Base-by-base conservation (phyloP, 2,888 invertebrate genomes). In the Philaethria dido region DNA sequence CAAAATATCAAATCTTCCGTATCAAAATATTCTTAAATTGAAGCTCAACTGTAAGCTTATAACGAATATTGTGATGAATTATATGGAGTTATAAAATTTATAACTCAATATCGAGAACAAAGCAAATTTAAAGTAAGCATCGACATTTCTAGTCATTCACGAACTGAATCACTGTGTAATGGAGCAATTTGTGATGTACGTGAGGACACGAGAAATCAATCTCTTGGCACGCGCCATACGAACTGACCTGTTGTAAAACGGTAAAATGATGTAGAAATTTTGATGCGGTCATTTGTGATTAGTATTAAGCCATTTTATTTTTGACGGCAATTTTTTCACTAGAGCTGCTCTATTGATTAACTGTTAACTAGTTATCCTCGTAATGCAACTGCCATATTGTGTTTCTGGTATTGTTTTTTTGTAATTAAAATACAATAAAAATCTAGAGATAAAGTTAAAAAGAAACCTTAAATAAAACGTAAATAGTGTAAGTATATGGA, bases 141-240 rank as follows among this genome's bases (percentile, higher is more conserved):
- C 71, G 22, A 70, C 70, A 72, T 73, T 64, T 73, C 74, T 72
- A 74, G 77, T 78, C 74, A 75, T 78, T 77, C 77, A 73, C 74
- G 75, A 74, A 71, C 72, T 74, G 74, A 77, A 77, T 77, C 78
- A 69, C 72, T 73, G 70, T 71, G 74, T 78, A 77, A 75, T 81
- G 82, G 80, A 80, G 71, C 84, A 82, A 86, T 87, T 84, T 84
- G 84, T 85, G 77, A 79, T 77, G 77, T 81, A 86, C 86, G 86
- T 85, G 85, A 80, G 77, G 79, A 79, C 79, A 80, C 78, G 82
- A 79, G 73, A 79, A 84, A 86, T 86, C 86, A 85, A 86, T 87
- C 86, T 82, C 70, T 80, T 74, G 81, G 84, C 85, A 87, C 86
- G 84, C 74, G 85, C 77, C 79, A 77, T 83, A 76, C 81, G 77